These are phyloP conservation scores for Parapristionchus giblindavisi DNA, from an alignment of 2,888 invertebrate genomes.

Conservation along the genomic window DNA sequence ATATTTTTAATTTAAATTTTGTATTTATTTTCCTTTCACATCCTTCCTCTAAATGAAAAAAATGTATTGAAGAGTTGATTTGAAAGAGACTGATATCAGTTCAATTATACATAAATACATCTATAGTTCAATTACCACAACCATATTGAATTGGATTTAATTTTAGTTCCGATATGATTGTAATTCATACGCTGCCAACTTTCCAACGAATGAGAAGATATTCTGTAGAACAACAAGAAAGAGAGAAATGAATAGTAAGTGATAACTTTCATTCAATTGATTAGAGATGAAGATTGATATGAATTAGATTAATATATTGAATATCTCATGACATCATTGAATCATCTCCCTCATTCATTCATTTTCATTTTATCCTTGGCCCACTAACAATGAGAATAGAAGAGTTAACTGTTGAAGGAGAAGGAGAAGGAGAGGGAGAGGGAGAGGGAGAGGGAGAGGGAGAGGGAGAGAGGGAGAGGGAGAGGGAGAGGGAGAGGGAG, in stretches of 20 bases:
- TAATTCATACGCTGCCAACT: conserved; percentile 42
- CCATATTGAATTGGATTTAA: too few species aligned
- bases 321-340: not conserved
- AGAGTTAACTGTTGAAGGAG: not conserved
- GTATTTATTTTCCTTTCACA: too few species aligned
- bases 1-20: too few species aligned
- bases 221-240: conserved; percentile 63
- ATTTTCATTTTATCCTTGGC: too few species aligned
- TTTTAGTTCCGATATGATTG: conserved; percentile 37
- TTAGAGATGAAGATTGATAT: not conserved
- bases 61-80: too few species aligned
- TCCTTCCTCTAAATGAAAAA: too few species aligned
- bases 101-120: too few species aligned
- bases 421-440: conserved; percentile 22
- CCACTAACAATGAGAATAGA: conserved; percentile 10
- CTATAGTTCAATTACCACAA: too few species aligned
- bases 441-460: too few species aligned
- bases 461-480: too few species aligned
- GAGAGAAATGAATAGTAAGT: conserved; percentile 51
- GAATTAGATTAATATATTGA: not conserved
- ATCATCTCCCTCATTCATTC: not conserved
- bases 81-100: too few species aligned
- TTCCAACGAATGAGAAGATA: conserved; percentile 50
- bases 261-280: not conserved
- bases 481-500: too few species aligned